phyloP scores from a whole-genome alignment of 2,797 vertebrate species.

The Adrianichthys oophorus region DNA sequence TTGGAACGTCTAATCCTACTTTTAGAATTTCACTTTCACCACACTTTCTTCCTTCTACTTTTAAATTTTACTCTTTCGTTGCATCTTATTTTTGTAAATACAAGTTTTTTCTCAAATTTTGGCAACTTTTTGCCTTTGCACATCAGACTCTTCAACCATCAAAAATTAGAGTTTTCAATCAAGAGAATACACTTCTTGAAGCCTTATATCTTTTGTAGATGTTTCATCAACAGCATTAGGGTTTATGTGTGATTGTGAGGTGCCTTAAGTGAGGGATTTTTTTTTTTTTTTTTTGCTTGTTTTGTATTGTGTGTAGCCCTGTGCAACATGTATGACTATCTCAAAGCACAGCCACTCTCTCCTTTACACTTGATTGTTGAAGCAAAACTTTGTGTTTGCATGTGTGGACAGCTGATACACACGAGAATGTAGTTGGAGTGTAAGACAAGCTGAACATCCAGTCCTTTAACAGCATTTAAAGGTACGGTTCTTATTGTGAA shows the following conservation, averaged over 20 bases:
- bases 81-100: too few relatives aligned
- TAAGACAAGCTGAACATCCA: conserved; percentile 15
- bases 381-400: conserved; percentile 25
- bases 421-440: background rate
- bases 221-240: background rate
- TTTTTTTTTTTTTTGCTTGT: conserved; percentile 27
- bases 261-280: conserved; percentile 4
- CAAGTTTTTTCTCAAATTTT: too few relatives aligned
- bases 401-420: conserved; percentile 12
- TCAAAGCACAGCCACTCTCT: conserved; percentile 51
- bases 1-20: too few relatives aligned
- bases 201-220: too few relatives aligned
- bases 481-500: background rate
- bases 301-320: conserved; percentile 33
- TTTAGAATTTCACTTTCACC: too few relatives aligned
- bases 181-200: background rate
- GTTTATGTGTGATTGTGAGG: conserved; percentile 10
- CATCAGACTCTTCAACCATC: too few relatives aligned
- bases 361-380: conserved; percentile 45
- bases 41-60: too few relatives aligned
- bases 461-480: conserved; percentile 34
- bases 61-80: too few relatives aligned
- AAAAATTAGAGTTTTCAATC: too few relatives aligned
- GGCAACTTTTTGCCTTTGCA: too few relatives aligned
- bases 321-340: conserved; percentile 64